Evolutionary conservation across 2,797 vertebrate species (phyloP), one percentile per base, ranked within the genome.

Genomic region (Novumbra hubbsi): DNA sequence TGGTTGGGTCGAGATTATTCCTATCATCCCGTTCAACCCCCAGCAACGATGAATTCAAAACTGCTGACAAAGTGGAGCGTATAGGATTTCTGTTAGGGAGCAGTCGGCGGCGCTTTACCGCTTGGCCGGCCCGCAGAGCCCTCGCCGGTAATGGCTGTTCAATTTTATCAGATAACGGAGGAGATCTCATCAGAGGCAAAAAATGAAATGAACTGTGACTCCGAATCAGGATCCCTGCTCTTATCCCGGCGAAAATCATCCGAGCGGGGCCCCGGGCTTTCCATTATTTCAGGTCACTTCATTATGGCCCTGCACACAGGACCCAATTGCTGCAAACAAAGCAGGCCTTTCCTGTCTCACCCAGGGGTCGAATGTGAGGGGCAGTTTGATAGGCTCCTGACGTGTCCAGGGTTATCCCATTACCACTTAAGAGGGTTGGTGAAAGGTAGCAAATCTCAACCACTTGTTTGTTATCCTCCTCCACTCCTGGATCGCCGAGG

Each of bases 191-290:
- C 98, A 98, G 95, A 95, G 95, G 94, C 95, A 94, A 99, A 99
- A 99, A 98, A 99, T 99, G 96, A 99, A 99, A 99, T 99, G 96
- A 98, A 99, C 97, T 98, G 97, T 98, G 97, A 98, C 97, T 99
- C 95, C 86, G 95, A 98, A 97, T 97, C 96, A 96, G 96, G 96
- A 98, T 97, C 96, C 93, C 91, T 91, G 94, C 95, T 97, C 97
- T 99, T 98, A 98, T 97, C 96, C 96, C 93, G 91, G 95, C 90
- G 90, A 93, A 93, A 98, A 98, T 98, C 97, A 96, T 98, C 96
- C 92, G 93, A 94, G 90, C 90, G 94, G 93, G 93, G 95, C 95
- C 93, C 92, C 95, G 95, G 95, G 96, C 96, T 98, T 99, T 98
- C 96, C 97, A 98, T 98, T 98, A 98, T 98, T 98, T 95, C 96